phyloP scores from a whole-genome alignment of 2,113 vertebrate genomes.

The Corythornis madagascariensis region DNA sequence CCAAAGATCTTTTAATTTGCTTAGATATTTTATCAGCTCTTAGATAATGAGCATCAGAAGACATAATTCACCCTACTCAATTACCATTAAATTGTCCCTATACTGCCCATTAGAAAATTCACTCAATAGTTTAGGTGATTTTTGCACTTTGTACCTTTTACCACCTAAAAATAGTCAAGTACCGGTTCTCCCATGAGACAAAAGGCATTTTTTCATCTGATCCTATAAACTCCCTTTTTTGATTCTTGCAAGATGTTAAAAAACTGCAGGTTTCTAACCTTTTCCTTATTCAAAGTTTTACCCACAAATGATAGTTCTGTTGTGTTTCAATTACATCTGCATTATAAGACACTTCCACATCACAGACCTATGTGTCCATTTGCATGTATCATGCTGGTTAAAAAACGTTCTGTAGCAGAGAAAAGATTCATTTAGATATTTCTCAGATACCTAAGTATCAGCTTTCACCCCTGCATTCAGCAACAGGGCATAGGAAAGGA shows the following conservation, averaged over 20 bases:
- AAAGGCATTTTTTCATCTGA: background rate
- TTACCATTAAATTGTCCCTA: background rate
- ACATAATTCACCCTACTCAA: background rate
- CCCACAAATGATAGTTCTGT: background rate
- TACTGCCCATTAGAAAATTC: background rate
- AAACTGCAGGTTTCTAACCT: background rate
- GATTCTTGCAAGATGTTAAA: background rate
- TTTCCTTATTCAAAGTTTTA: background rate
- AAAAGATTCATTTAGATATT: background rate
- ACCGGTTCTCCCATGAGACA: background rate
- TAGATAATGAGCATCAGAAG: background rate
- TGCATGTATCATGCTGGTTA: background rate
- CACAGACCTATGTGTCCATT: background rate
- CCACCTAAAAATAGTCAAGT: background rate
- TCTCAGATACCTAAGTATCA: background rate
- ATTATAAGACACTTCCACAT: background rate
- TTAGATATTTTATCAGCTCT: background rate
- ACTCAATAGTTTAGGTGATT: background rate
- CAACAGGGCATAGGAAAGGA: background rate
- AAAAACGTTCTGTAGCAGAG: background rate
- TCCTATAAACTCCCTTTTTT: background rate
- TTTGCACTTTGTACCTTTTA: background rate
- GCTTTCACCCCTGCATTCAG: background rate
- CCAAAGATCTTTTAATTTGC: background rate
- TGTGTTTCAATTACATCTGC: background rate